A percentile compares a stretch with the other conserved stretches of the same genome.
phyloP scores from a whole-genome alignment of 2,113 vertebrate genomes.

The Neofelis nebulosa region DNA sequence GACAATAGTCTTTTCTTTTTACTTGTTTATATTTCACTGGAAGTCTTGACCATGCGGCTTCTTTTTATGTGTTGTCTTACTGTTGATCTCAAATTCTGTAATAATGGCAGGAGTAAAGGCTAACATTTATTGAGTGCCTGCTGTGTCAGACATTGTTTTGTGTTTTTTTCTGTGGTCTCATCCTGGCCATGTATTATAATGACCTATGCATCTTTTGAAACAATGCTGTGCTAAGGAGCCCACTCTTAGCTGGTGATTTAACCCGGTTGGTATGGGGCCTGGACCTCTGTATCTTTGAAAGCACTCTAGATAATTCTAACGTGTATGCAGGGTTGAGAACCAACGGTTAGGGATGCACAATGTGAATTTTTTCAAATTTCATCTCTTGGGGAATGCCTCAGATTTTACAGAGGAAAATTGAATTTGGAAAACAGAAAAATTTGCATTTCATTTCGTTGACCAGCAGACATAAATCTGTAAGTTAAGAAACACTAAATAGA shows the following conservation, averaged over 20 bases:
- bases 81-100: neutral
- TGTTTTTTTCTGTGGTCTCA: neutral
- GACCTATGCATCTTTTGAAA: neutral
- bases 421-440: neutral
- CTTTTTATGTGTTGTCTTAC: neutral
- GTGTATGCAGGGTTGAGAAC: neutral
- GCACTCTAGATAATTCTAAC: neutral
- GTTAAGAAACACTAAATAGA: neutral
- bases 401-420: neutral
- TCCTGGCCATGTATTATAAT: neutral
- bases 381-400: neutral
- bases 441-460: neutral
- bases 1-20: neutral
- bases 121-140: neutral
- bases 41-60: neutral
- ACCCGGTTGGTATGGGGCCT: fast-evolving
- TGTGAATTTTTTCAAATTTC: neutral
- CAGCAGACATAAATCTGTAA: neutral
- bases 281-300: neutral
- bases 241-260: neutral
- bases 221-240: neutral
- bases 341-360: neutral
- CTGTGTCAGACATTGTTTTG: neutral
- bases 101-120: neutral
- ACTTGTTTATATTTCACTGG: neutral